Conservation (phyloP, 2,888 invertebrate species). For the Platycnemis pennipes region DNA sequence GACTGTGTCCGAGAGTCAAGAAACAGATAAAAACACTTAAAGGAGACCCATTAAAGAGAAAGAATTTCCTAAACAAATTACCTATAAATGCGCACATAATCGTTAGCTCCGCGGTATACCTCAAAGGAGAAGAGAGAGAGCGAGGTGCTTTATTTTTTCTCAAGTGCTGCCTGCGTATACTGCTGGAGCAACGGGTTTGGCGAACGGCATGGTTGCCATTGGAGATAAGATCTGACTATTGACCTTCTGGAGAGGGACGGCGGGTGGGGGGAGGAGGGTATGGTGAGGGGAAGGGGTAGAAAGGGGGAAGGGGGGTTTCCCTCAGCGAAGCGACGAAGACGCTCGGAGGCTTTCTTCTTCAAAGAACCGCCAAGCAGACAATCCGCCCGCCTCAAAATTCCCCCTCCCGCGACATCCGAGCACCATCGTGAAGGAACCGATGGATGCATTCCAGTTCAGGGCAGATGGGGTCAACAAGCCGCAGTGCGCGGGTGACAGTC, state of each 20-base stretch:
- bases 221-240: slow-evolving; percentile 62
- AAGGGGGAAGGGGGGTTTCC: neutral
- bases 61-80: slow-evolving; percentile 61
- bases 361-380: too few relatives aligned
- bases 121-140: neutral
- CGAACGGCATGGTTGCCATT: slow-evolving; percentile 45
- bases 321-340: neutral
- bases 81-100: slow-evolving; percentile 56
- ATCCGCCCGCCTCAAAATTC: too few relatives aligned
- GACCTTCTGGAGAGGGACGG: neutral
- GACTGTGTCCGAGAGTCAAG: neutral
- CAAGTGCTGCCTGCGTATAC: neutral
- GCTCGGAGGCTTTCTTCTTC: too few relatives aligned
- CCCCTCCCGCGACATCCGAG: too few relatives aligned
- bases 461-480: too few relatives aligned
- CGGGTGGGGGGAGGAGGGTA: neutral
- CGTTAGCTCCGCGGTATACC: neutral
- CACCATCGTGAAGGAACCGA: too few relatives aligned
- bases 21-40: slow-evolving; percentile 27
- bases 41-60: slow-evolving; percentile 47
- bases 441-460: too few relatives aligned
- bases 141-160: too few relatives aligned
- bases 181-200: slow-evolving; percentile 52
- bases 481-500: too few relatives aligned
- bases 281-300: neutral